These are phyloP conservation scores for Apis florea DNA, from an alignment of 1,140 invertebrate species.

Conservation along the genomic window DNA sequence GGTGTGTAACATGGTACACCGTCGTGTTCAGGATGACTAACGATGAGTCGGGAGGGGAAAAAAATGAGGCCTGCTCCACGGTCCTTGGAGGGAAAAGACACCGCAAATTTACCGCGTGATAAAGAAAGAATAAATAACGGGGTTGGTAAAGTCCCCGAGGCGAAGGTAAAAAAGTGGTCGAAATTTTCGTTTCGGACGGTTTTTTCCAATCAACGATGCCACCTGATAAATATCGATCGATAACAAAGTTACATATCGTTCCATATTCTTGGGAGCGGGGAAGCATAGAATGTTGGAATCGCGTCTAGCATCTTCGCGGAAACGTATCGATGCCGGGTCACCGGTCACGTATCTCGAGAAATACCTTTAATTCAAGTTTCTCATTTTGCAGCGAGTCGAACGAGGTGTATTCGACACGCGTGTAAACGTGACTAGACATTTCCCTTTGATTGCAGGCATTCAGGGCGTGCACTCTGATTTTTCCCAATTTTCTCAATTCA, in stretches of 20 bases:
- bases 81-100: conserved; percentile 3
- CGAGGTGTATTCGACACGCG: background rate
- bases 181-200: no score
- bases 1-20: background rate
- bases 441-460: conserved; percentile 59
- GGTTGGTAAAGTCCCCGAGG: conserved; percentile 34
- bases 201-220: no score
- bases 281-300: background rate
- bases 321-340: conserved; percentile 12
- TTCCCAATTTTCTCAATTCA: conserved; percentile 59
- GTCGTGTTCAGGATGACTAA: conserved; percentile 35
- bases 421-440: conserved; percentile 61
- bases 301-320: background rate
- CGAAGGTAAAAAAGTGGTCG: background rate
- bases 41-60: conserved; percentile 24
- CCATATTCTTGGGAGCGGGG: background rate
- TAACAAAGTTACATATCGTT: background rate
- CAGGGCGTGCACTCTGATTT: conserved; percentile 48
- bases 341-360: background rate
- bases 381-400: background rate
- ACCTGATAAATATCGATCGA: background rate
- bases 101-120: background rate
- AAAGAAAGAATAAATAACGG: background rate
- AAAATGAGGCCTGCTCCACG: conserved; percentile 15
- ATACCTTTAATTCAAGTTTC: conserved; percentile 12